Base-by-base conservation (phyloP, 2,113 vertebrate genomes). In the Nothobranchius furzeri region DNA sequence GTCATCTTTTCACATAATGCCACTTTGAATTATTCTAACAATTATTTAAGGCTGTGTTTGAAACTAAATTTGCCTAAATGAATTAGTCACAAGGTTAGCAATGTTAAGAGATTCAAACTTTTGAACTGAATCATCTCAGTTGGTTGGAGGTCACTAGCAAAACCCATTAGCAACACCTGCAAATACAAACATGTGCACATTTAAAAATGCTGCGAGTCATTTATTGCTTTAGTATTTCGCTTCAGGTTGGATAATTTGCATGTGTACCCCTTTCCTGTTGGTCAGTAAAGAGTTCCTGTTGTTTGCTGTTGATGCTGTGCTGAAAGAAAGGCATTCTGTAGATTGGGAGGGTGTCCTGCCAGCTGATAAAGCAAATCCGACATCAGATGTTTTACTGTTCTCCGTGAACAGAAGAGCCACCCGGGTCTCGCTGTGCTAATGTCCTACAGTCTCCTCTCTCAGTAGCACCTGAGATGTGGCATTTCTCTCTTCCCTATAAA, bases 401-500 rank as follows among this genome's bases (percentile, higher is more conserved):
- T 68, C 68, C 62, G 64, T 84, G 76, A 83, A 82, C 66, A 67
- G 57, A 3, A 6, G 60, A 12, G 14, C 58, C 58, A 73, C 67
- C 56, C 67, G 78, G 80, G 79, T 74, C 79, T 79, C 70, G 68
- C 75, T n/a, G 4, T 67, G 61, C 71, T 86, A 81, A 83, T 83
- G 79, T 85, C 78, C 70, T 78, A 58, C 66, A 78, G 73, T 74
- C 64, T 78, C 62, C 57, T 82, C 73, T 60, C 81, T 76, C 68
- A 82, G 67, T 51, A 36, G 51, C 69, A 72, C 55, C 76, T 13
- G 1, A 61, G 69, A 80, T 60, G 64, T 57, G 56, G 47, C 54
- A 76, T 65, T 75, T 55, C 65, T 81, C 78, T 70, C 81, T 81
- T 56, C 62, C 70, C 64, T 70, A 68, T 76, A 85, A 89, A 89